Conservation (phyloP, 2,888 invertebrate species). For the Drepanosiphum platanoidis region DNA sequence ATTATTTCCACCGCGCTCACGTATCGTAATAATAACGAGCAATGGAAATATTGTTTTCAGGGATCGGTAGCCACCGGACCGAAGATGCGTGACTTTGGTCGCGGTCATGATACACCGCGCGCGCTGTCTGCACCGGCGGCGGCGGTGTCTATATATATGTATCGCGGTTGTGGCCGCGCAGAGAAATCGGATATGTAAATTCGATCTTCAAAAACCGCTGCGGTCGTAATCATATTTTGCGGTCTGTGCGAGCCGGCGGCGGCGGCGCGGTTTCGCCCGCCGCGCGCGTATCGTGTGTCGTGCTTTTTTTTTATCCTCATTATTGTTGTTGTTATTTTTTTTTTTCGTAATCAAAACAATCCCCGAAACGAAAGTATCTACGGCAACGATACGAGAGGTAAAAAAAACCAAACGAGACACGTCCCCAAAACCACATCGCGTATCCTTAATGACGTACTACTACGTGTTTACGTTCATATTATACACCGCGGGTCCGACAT, state of each 20-base stretch:
- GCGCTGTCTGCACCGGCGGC: background rate
- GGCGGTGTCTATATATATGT: too few relatives aligned
- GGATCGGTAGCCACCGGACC: background rate
- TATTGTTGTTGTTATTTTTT: background rate
- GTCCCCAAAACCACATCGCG: background rate
- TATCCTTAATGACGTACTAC: background rate
- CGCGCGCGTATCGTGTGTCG: conserved; percentile 26
- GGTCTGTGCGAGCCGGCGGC: background rate
- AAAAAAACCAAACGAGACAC: background rate
- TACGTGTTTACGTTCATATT: too few relatives aligned
- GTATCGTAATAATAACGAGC: background rate
- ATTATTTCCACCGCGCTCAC: background rate
- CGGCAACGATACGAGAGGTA: background rate
- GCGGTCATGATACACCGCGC: background rate
- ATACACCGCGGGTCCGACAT: too few relatives aligned
- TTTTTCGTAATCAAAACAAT: conserved; percentile 14
- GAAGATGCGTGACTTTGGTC: background rate
- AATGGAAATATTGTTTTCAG: background rate
- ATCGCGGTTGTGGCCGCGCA: background rate
- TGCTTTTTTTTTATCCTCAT: background rate
- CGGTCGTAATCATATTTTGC: conserved; percentile 44
- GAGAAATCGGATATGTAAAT: conserved; percentile 57
- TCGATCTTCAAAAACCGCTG: conserved; percentile 50
- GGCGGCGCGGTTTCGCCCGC: conserved; percentile 1
- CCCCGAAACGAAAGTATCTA: background rate